Percentiles rank a stretch among this genome's conserved stretches.
Conservation (phyloP, 2,797 vertebrate genomes). For the Neostethus bicornis region DNA sequence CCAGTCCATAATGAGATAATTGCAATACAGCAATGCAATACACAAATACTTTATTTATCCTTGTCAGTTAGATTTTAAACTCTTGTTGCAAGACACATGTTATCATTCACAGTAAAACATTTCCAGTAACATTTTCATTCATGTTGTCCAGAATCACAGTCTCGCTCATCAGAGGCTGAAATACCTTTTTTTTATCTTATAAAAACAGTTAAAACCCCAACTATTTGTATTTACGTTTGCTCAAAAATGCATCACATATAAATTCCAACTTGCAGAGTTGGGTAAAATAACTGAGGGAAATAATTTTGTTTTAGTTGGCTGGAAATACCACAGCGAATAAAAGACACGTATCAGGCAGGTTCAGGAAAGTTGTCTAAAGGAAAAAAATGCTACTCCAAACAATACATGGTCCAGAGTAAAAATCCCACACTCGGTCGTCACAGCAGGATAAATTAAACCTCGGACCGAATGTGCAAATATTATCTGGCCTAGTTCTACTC, state of each 20-base stretch:
- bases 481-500: constrained; percentile 50
- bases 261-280: constrained; percentile 6
- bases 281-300: constrained; percentile 10
- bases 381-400: constrained; percentile 7
- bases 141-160: constrained; percentile 1
- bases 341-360: constrained; percentile 6
- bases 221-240: constrained; percentile 28
- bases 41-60: no score
- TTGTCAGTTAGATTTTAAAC: not conserved
- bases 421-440: constrained; percentile 1
- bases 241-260: constrained; percentile 9
- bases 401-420: not conserved
- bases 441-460: constrained; percentile 24
- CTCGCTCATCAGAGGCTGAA: constrained; percentile 14
- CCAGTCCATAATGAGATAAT: no score
- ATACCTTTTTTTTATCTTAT: constrained; percentile 7
- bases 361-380: constrained; percentile 6
- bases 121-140: not conserved
- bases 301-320: constrained; percentile 23
- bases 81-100: not conserved
- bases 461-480: constrained; percentile 38
- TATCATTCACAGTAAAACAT: constrained; percentile 14
- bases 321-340: constrained; percentile 19
- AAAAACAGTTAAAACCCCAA: constrained; percentile 10
- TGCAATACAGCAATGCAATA: no score